These are phyloP conservation scores for Elgonia sp. DNA, from an alignment of 2,888 invertebrate species.

Conservation along the genomic window DNA sequence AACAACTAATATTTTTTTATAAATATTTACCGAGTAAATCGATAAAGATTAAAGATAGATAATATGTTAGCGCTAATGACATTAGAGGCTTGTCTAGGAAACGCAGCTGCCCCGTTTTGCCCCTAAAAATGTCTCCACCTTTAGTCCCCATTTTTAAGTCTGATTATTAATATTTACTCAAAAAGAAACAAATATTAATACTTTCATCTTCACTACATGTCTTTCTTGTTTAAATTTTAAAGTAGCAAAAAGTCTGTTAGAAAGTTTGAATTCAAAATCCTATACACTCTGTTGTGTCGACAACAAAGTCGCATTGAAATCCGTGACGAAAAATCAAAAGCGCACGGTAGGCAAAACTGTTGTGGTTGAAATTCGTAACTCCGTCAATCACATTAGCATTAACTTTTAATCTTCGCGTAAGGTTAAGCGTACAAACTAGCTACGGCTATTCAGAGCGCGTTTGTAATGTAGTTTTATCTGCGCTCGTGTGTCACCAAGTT, in stretches of 20 bases:
- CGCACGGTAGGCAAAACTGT: conserved; percentile 20
- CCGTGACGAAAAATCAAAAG: conserved; percentile 34
- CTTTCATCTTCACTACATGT: no score
- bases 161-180: no score
- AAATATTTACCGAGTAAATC: no score
- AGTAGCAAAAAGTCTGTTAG: not conserved
- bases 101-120: no score
- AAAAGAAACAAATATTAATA: no score
- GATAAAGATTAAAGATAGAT: no score
- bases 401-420: conserved; percentile 69
- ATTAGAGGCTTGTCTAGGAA: no score
- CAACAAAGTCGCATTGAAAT: conserved; percentile 26
- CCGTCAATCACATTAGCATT: conserved; percentile 62
- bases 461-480: conserved; percentile 72
- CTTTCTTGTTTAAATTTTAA: no score
- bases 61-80: no score
- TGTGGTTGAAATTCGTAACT: conserved; percentile 47
- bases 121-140: no score
- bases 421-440: conserved; percentile 62
- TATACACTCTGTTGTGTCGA: not conserved
- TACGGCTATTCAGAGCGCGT: conserved; percentile 55
- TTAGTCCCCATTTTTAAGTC: no score
- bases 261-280: conserved; percentile 8
- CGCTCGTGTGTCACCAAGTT: conserved; percentile 66
- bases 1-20: no score